Conservation (phyloP, 1,140 invertebrate species). For the Anastrepha obliqua region DNA sequence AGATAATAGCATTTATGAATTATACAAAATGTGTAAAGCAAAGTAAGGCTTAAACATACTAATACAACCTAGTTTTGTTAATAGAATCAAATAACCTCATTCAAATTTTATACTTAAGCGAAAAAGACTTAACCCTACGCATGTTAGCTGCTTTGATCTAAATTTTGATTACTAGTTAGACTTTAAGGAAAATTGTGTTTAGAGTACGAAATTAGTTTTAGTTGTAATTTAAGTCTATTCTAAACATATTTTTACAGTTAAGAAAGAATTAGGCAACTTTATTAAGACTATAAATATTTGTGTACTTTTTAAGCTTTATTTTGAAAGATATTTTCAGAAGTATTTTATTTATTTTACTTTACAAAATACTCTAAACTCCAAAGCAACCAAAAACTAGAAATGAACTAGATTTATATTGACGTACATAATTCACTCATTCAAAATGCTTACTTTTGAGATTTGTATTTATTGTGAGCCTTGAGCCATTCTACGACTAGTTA, state of each 20-base stretch:
- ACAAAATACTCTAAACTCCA: constrained; percentile 31
- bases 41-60: constrained; percentile 22
- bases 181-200: neutral
- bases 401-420: neutral
- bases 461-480: neutral
- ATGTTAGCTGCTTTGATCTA: neutral
- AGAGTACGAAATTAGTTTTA: neutral
- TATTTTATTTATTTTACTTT: neutral
- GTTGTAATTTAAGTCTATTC: neutral
- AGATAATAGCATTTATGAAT: constrained; percentile 4
- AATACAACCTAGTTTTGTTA: neutral
- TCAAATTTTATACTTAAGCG: neutral
- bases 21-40: constrained; percentile 24
- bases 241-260: neutral
- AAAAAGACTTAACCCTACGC: constrained; percentile 32
- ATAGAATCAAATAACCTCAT: neutral
- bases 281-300: neutral
- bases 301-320: constrained; percentile 4
- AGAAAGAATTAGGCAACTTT: neutral
- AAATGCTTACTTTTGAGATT: neutral
- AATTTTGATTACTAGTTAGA: neutral
- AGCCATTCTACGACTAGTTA: too few relatives aligned
- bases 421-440: too few relatives aligned
- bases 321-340: neutral
- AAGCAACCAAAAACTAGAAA: neutral